Base-by-base conservation (phyloP, 64 coral and sea anemone genomes). In the Montipora cactus region DNA sequence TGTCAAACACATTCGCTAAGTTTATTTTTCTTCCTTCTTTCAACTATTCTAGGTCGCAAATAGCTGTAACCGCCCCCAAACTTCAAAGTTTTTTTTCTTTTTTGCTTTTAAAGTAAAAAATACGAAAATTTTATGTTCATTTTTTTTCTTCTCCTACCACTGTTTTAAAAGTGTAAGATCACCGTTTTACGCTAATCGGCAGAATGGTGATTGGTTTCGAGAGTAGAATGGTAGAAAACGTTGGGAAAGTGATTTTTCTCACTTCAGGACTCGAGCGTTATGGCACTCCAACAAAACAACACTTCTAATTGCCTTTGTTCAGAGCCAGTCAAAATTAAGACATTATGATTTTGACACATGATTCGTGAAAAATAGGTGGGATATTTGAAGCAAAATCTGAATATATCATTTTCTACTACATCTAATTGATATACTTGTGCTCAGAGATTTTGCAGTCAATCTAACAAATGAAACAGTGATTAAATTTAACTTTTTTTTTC, bases 311-410 rank as follows among this genome's bases (percentile, higher is more conserved):
- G 82, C 66, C 47, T 71, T 86, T 86, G 82, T 86, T 86, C 20
- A 10, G 19, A 66, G 18, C 62, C 48, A 86, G 82, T 86, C 61
- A 86, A 71, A 86, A 86, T 86, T 86, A 86, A 72, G 82, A 86
- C 66, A 86, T 86, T 86, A 49, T 86, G 82, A 72, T 86, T 49
- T 86, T 46, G 82, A 86, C 82, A 67, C 81, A 84, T 84, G 58
- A 84, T 8, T 37, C 28, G 6, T 46, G 81, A 84, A 84, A 90
- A 50, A 55, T 8, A 52, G 77, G 77, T 90, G 59, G 23, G 52
- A 19, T 91, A 68, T 91, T 81, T 10, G 37, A 8, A 83, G 64
- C 19, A 7, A 74, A 91, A 58, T 13, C 47, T 18, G 55, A 49
- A 83, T 57, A 73, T 46, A 50, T 19, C 44, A 19, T 48, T 78